A percentile compares a stretch with the other conserved stretches of the same genome.
Evolutionary conservation across 2,888 invertebrate genomes (phyloP).

Genomic region (Stegana nigrithorax): DNA sequence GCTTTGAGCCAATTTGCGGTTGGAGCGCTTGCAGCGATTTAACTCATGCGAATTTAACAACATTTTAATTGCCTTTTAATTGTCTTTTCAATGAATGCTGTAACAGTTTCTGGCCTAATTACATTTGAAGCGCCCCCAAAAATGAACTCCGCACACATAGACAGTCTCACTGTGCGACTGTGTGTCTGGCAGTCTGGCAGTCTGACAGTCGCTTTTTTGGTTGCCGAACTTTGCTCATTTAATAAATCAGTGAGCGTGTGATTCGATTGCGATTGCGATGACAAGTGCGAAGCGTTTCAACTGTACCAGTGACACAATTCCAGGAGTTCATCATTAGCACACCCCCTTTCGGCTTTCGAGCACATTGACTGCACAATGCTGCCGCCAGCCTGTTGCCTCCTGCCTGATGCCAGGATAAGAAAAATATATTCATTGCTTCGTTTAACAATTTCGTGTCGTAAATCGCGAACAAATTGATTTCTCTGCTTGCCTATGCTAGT

Average conservation of each 20-base stretch:
- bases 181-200: too few species aligned
- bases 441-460: constrained; percentile 46
- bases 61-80: constrained; percentile 60
- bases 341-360: too few species aligned
- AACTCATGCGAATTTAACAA: constrained; percentile 34
- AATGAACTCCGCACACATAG: too few species aligned
- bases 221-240: constrained; percentile 62
- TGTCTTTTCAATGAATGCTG: constrained; percentile 50
- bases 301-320: constrained; percentile 54
- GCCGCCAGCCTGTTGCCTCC: neutral
- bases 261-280: constrained; percentile 48
- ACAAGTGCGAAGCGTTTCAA: neutral
- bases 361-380: neutral
- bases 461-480: constrained; percentile 11
- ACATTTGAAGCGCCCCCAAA: constrained; percentile 44
- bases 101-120: constrained; percentile 52
- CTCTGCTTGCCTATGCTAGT: too few species aligned
- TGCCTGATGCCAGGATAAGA: too few species aligned
- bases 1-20: constrained; percentile 27
- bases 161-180: constrained; percentile 33
- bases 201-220: constrained; percentile 3
- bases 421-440: constrained; percentile 41
- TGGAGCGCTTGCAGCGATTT: constrained; percentile 21
- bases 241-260: constrained; percentile 65
- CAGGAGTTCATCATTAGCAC: constrained; percentile 46